Evolutionary conservation across 2,888 invertebrate genomes (phyloP).

Genomic region (Lumbricus terrestris): DNA sequence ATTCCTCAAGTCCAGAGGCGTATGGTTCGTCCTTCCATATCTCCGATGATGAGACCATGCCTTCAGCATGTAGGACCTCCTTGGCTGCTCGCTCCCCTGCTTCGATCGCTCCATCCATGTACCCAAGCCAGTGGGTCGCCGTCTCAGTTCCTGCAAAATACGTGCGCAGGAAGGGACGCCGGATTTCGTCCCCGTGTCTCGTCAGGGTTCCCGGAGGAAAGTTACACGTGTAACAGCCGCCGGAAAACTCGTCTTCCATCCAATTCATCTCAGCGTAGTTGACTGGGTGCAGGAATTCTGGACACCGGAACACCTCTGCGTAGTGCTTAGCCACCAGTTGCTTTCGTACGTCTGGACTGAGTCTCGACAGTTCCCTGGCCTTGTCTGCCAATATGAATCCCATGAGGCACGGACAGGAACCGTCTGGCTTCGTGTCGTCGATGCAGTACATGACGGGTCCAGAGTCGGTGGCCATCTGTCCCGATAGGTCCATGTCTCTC

Average conservation of each 20-base stretch:
- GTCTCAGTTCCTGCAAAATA: constrained; percentile 54
- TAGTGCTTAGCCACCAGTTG: not conserved
- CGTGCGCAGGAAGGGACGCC: constrained; percentile 49
- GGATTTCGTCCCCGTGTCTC: constrained; percentile 36
- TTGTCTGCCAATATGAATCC: constrained; percentile 53
- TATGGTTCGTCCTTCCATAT: not conserved
- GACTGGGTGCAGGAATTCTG: constrained; percentile 18
- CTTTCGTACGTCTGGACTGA: not conserved
- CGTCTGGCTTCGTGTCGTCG: constrained; percentile 56
- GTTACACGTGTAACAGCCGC: constrained; percentile 19
- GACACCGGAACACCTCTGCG: constrained; percentile 18
- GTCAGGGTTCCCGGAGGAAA: constrained; percentile 24
- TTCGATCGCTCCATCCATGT: constrained; percentile 55
- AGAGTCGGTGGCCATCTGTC: constrained; percentile 46
- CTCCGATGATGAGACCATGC: not conserved
- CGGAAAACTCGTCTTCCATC: constrained; percentile 27
- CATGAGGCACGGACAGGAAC: constrained; percentile 54
- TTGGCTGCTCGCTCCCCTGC: constrained; percentile 52
- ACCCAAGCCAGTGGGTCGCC: constrained; percentile 51
- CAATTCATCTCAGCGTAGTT: constrained; percentile 27
- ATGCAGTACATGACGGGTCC: constrained; percentile 47
- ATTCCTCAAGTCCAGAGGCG: not conserved
- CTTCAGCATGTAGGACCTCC: constrained; percentile 42
- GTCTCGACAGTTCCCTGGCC: constrained; percentile 39
- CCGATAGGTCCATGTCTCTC: constrained; percentile 52